phyloP scores from a whole-genome alignment of 2,797 vertebrate genomes.

The Pipistrellus kuhlii region DNA sequence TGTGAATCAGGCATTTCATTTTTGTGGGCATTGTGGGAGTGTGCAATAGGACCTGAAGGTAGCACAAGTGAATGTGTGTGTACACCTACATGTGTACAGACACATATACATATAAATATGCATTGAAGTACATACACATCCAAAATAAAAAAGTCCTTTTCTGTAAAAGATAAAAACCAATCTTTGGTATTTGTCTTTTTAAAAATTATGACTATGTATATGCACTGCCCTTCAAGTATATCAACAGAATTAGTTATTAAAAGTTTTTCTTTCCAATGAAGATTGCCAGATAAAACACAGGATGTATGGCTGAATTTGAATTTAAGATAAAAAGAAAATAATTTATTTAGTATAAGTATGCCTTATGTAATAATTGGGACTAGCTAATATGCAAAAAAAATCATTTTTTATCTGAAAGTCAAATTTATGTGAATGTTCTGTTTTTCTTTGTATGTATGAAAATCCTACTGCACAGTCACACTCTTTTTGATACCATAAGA shows the following conservation, averaged over 20 bases:
- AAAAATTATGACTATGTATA: background rate
- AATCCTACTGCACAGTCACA: background rate
- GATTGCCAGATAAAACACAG: background rate
- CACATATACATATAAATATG: background rate
- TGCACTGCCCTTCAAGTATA: background rate
- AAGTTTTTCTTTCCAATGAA: background rate
- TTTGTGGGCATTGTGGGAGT: background rate
- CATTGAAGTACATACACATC: background rate
- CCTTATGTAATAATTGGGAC: background rate
- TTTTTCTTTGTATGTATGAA: constrained; percentile 6
- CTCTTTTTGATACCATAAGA: background rate
- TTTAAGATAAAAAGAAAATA: constrained; percentile 41
- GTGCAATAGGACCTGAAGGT: background rate
- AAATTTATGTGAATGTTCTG: background rate
- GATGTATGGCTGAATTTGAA: constrained; percentile 12
- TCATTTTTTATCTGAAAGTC: constrained; percentile 1
- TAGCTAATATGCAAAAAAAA: background rate
- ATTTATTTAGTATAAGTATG: background rate
- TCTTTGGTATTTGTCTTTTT: background rate
- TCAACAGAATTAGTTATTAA: background rate
- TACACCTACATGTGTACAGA: background rate
- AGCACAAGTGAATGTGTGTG: background rate
- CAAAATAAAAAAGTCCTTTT: background rate
- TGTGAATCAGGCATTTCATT: background rate
- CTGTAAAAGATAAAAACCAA: background rate